Base-by-base conservation (phyloP, 2,797 vertebrate genomes). In the Microchirus variegatus region DNA sequence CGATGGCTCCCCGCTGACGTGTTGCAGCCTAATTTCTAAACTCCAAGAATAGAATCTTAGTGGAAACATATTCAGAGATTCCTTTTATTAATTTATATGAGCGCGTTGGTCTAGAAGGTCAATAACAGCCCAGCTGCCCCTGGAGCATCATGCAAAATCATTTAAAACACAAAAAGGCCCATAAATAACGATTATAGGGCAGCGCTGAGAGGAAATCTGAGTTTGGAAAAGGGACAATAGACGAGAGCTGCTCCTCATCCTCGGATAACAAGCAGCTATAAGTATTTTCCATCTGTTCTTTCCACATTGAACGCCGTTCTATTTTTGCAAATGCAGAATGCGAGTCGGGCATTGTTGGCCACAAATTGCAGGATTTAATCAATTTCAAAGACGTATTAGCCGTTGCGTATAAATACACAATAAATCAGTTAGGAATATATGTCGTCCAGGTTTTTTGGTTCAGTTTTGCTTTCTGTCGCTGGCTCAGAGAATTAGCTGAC, bases 11-110 rank as follows among this genome's bases (percentile, higher is more conserved):
- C 68, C 5, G 16, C 14, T 17, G 78, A 73, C 63, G 53, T 40
- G 44, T 56, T 54, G 5, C 59, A 63, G 66, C 40, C 64, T 73
- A 62, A 71, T 80, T 78, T 80, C 46, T 57, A 44, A 63, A 58
- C 37, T 60, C 65, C 72, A 65, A 64, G 59, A 16, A 2, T 40
- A 50, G 61, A 44, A 50, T 41, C 52, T 75, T 68, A 51, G 53
- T 7, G 49, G 70, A 73, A 53, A 52, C 31, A 6, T 22, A 31
- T 31, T 6, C 31, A 31, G 31, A 31, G 31, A 15, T 42, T 9
- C 40, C 14, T 42, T 13, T 15, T 44, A n/a, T 26, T 19, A 41
- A 26, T 51, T 58, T 42, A 38, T 14, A 12, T 38, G 48, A 18
- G 35, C 7, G 0, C 35, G 26, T 17, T 59, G 9, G 1, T 22